Base-by-base conservation (phyloP, 2,113 vertebrate species). In the Forbesichthys papilliferus region DNA sequence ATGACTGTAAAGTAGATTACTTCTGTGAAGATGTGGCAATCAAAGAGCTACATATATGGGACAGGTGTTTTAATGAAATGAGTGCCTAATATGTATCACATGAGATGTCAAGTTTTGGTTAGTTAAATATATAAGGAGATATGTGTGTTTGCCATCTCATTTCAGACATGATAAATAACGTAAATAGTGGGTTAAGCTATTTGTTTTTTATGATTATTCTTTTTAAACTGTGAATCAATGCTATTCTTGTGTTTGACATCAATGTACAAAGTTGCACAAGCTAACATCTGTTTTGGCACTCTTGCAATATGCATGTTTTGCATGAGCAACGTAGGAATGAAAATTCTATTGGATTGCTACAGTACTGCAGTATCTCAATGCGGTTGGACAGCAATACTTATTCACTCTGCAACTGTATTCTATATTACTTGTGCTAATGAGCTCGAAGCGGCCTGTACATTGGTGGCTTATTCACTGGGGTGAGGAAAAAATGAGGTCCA, bases 261-360 rank as follows among this genome's bases (percentile, higher is more conserved):
- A 1, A 0, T 75, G 80, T 80, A 54, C 61, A 82, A 69, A 70
- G 66, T 62, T 18, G 34, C 74, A 67, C 67, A 64, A 20, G 63
- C 79, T 76, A 61, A 8, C 57, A 62, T 57, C 57, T 62, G 58
- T 20, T 68, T 27, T 3, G 1, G 52, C 74, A 36, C 74, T 48
- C 48, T 70, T 73, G 79, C 74, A 73, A 70, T 27, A 27, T 81
- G 88, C 90, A 89, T 73, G 84, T 64, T 68, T 77, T 27, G 86
- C 89, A 90, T 90, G 89, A 61, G 74, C 81, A 75, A 66, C 75
- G 77, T 64, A 75, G 67, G 68, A 83, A 80, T 80, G 79, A 62
- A 55, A 18, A 76, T 69, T 55, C 63, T 61, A 51, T 36, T 49
- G 16, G 18, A 55, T 48, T 11, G 48, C 77, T 71, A 11, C 36